Percentiles rank a stretch among this genome's conserved stretches.
Conservation (phyloP, 2,888 invertebrate genomes). For the Leptinotarsa juncta region DNA sequence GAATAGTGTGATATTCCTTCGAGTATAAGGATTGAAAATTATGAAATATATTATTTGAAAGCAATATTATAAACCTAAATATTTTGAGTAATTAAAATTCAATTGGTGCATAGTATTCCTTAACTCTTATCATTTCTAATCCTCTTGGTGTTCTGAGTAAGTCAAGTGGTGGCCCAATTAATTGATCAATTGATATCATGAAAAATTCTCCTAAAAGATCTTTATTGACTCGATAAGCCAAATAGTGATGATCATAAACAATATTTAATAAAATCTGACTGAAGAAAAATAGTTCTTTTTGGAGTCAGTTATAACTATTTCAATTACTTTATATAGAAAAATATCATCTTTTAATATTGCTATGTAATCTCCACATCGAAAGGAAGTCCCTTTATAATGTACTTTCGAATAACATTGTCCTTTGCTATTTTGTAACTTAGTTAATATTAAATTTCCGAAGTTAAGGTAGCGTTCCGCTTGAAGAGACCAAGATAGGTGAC, state of each 20-base stretch:
- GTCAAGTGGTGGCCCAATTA: constrained; percentile 21
- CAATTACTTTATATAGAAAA: constrained; percentile 12
- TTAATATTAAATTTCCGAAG: neutral
- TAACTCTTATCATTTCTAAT: constrained; percentile 17
- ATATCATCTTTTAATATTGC: constrained; percentile 11
- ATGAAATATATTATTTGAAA: neutral
- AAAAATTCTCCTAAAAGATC: constrained; percentile 23
- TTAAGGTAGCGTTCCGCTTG: neutral
- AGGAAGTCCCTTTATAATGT: constrained; percentile 19
- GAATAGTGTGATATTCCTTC: too few relatives aligned
- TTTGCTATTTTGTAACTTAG: neutral
- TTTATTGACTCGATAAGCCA: constrained; percentile 29
- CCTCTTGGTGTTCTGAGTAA: constrained; percentile 29
- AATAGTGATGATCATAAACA: constrained; percentile 22
- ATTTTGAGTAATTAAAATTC: neutral
- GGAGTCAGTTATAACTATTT: constrained; percentile 10
- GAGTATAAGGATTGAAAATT: neutral
- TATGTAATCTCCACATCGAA: neutral
- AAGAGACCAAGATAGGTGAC: too few relatives aligned
- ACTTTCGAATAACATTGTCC: constrained; percentile 1
- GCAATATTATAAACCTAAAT: neutral
- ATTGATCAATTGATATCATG: constrained; percentile 16
- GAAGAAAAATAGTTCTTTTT: neutral
- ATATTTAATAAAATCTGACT: constrained; percentile 16
- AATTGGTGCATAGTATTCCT: constrained; percentile 19